Base-by-base conservation (phyloP, 1,140 invertebrate species). In the Antheraea mylitta region DNA sequence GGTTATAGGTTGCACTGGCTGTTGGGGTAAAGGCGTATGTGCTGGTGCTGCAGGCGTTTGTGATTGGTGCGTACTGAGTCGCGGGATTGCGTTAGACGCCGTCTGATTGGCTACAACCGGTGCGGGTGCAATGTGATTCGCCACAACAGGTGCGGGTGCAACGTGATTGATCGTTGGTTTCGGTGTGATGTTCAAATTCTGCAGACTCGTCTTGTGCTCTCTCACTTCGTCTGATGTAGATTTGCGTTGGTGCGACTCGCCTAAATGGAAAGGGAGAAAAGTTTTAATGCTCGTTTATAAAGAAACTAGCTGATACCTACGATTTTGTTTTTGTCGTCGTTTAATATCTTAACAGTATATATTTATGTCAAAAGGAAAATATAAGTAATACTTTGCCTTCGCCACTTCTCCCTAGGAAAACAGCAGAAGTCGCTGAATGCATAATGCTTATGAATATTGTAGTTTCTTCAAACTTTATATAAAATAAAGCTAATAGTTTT, bases 151-250 rank as follows among this genome's bases (percentile, higher is more conserved):
- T 30, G 37, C 18, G 16, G 62, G 62, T 77, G 71, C 76, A 6
- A 93, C 89, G 68, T 93, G 92, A 66, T 89, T 87, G 53, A 78
- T 73, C 68, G 77, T 81, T 64, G 81, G 82, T 83, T 87, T 89
- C 70, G 75, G 83, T 74, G 80, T 77, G 59, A 80, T 71, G 76
- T 82, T 89, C 76, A 88, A 75, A 82, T 90, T 90, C 73, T 75
- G 76, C 66, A 85, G 79, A 69, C 83, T 90, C 60, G 83, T 85
- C 76, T 87, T 90, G 77, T 85, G 82, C 67, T 91, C 89, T 81
- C 82, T 91, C 80, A 89, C 81, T 81, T 91, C 89, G 19, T 90
- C 89, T 59, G 89, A 89, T 68, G 82, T 89, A 8, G 89, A 90
- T 69, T 87, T 90, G 66, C 87, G 78, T 69, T 78, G 78, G 37